These are phyloP conservation scores for Eucera pruinosa DNA, from an alignment of 2,888 invertebrate species.

Conservation along the genomic window DNA sequence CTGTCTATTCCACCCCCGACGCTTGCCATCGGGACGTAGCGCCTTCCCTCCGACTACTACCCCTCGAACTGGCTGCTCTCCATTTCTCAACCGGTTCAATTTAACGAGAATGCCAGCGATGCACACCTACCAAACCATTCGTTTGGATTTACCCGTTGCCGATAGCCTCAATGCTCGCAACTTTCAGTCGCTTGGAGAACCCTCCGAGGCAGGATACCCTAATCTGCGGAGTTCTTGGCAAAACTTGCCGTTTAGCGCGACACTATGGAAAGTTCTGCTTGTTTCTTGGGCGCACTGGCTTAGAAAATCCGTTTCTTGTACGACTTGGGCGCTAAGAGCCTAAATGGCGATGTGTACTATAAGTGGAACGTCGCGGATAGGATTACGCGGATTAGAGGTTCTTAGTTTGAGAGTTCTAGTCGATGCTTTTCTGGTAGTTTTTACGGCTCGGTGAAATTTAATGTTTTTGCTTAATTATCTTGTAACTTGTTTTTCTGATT, in stretches of 20 bases:
- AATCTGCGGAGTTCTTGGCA: neutral
- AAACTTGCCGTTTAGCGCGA: neutral
- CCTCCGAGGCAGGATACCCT: neutral
- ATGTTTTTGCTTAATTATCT: no score
- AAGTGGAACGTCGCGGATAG: no score
- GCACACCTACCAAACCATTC: slow-evolving; percentile 69
- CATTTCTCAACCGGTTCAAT: slow-evolving; percentile 81
- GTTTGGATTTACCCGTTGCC: slow-evolving; percentile 70
- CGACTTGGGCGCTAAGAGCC: neutral
- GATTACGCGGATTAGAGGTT: no score
- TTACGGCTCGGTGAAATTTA: no score
- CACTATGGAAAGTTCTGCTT: neutral
- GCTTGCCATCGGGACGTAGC: slow-evolving; percentile 24
- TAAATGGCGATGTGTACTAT: no score
- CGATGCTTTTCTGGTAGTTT: neutral
- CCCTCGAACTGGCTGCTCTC: slow-evolving; percentile 55
- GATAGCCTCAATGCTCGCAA: slow-evolving; percentile 51
- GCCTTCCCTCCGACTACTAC: slow-evolving; percentile 44
- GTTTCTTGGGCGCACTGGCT: neutral
- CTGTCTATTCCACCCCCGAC: slow-evolving; percentile 68
- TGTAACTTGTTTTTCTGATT: neutral
- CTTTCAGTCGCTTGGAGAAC: slow-evolving; percentile 16
- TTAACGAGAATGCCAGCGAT: slow-evolving; percentile 76
- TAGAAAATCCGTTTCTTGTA: slow-evolving; percentile 9
- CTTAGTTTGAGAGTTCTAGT: neutral